Evolutionary conservation across 2,113 vertebrate species (phyloP).

Genomic region (Apteryx owenii): DNA sequence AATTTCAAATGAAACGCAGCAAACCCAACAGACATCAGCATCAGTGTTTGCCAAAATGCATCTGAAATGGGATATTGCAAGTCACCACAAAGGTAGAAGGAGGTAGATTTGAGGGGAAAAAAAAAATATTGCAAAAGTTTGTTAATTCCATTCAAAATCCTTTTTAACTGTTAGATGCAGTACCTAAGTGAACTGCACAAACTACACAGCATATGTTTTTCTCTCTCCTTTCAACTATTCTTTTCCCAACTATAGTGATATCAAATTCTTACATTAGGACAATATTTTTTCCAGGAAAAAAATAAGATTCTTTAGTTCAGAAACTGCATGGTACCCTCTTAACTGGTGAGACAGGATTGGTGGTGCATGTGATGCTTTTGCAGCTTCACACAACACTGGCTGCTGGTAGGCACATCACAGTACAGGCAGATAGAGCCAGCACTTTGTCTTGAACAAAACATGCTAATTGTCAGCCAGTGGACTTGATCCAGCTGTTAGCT

Average conservation of each 20-base stretch:
- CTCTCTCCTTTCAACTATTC: neutral
- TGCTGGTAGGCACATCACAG: neutral
- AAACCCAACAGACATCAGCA: neutral
- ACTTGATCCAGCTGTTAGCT: neutral
- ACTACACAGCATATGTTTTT: neutral
- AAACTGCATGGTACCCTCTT: neutral
- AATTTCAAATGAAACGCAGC: neutral
- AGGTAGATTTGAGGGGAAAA: neutral
- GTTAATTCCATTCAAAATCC: neutral
- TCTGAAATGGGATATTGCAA: neutral
- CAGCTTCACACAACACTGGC: neutral
- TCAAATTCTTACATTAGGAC: neutral
- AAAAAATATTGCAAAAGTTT: neutral
- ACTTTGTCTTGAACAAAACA: neutral
- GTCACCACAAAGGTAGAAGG: neutral
- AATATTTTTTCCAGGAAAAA: neutral
- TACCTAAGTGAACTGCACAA: neutral
- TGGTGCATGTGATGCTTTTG: neutral
- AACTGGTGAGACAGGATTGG: neutral
- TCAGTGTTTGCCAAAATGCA: neutral
- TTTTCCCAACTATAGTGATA: neutral
- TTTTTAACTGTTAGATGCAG: neutral
- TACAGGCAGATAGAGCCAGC: neutral
- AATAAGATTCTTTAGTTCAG: neutral
- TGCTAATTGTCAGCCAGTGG: neutral